Evolutionary conservation across 2,797 vertebrate species (phyloP).

Genomic region (Ibycter americanus): DNA sequence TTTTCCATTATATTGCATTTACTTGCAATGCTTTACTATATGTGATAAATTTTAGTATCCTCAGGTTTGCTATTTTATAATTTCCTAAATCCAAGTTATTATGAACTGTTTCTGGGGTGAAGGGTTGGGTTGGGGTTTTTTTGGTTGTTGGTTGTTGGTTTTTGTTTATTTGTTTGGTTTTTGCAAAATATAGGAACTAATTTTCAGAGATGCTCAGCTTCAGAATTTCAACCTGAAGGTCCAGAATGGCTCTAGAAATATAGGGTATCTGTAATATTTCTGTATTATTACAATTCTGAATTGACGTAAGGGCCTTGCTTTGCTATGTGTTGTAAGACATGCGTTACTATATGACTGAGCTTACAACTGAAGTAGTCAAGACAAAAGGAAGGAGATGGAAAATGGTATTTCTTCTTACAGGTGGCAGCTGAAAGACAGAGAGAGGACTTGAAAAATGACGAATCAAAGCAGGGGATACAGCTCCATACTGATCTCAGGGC

Average conservation of each 20-base stretch:
- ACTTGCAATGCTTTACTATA: neutral
- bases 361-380: neutral
- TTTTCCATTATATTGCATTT: neutral
- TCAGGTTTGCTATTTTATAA: neutral
- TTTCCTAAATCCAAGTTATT: neutral
- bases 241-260: neutral
- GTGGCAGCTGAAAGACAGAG: neutral
- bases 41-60: neutral
- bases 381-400: neutral
- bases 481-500: neutral
- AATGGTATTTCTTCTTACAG: neutral
- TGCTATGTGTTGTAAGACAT: neutral
- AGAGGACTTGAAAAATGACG: neutral
- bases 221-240: neutral
- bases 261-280: neutral
- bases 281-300: neutral
- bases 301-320: neutral
- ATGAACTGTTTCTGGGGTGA: neutral
- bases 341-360: neutral
- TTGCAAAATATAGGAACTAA: neutral
- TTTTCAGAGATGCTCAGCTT: neutral
- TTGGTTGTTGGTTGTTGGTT: accelerated
- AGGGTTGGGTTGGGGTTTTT: accelerated
- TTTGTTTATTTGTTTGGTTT: accelerated
- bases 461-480: neutral